Base-by-base conservation (phyloP, 2,888 invertebrate genomes). In the Pyrgus malvae region DNA sequence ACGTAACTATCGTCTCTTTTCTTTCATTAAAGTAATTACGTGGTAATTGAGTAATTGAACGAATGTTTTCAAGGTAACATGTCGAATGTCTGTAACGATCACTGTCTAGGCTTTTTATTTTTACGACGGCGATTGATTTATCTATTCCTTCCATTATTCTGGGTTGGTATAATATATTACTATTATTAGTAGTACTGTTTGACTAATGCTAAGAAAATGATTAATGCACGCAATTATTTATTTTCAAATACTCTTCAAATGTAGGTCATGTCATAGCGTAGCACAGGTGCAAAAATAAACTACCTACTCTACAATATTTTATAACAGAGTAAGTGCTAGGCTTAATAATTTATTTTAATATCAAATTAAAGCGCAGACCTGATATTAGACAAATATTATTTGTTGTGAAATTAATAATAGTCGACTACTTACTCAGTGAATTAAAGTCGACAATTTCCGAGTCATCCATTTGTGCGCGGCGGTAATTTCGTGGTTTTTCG, bases 381-480 rank as follows among this genome's bases (percentile, higher is more conserved):
- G 9, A 16, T 9, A 37, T n/a, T 8, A 12, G 6, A n/a, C n/a
- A 7, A 23, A 9, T 16, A 11, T 37, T 14, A 14, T 17, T 25
- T 25, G 1, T 14, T 9, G 16, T 1, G 21, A 45, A 3, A 31
- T 23, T 25, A 7, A 9, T 40, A 31, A 12, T 31, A 23, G 23
- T 37, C 51, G 38, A 56, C 44, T 58, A 83, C 89, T 85, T 68
- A 89, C 89, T 80, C 64, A 89, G 66, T 57, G 80, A 74, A 61
- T 51, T 72, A 61, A 83, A 88, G 25, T 84, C 81, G 9, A 86
- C 81, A 40, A 86, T 69, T 72, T 81, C 68, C 61, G 72, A 85
- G 61, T 73, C 72, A 66, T 78, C 85, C 85, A 85, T 87, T 53
- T 44, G 56, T 58, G 59, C 62, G 57, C 31, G 59, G 57, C 42